A percentile compares a stretch with the other conserved stretches of the same genome.
phyloP scores from a whole-genome alignment of 92 coral and sea anemone genomes.

The Epizoanthus illoricatus region DNA sequence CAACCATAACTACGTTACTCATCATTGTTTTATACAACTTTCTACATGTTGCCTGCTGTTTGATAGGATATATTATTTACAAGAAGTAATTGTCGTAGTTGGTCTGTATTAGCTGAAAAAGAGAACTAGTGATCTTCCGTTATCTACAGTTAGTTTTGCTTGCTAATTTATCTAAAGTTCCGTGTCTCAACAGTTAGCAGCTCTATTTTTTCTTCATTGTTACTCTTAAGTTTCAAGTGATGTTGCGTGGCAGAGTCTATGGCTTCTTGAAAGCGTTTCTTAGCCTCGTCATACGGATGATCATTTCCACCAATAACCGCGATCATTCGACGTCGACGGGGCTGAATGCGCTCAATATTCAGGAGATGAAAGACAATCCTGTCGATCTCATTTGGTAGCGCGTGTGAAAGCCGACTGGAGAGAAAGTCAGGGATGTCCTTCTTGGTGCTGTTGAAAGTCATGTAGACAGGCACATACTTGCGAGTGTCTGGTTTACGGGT shows the following conservation, averaged over 20 bases:
- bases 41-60: too few species aligned
- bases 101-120: too few species aligned
- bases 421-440: constrained; percentile 69
- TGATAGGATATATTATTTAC: too few species aligned
- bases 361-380: constrained; percentile 72
- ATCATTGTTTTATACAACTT: too few species aligned
- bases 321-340: constrained; percentile 65
- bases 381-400: constrained; percentile 66
- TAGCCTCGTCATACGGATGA: constrained; percentile 69
- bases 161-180: too few species aligned
- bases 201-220: background rate
- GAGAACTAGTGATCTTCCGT: too few species aligned
- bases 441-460: constrained; percentile 63
- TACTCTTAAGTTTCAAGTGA: constrained; percentile 2
- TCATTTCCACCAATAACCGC: constrained; percentile 74
- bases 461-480: constrained; percentile 72
- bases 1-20: too few species aligned
- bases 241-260: constrained; percentile 20
- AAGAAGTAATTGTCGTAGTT: too few species aligned
- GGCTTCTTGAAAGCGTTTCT: constrained; percentile 61
- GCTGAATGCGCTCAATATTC: constrained; percentile 73
- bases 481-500: constrained; percentile 63
- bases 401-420: constrained; percentile 57
- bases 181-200: background rate
- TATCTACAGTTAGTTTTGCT: too few species aligned